phyloP scores from a whole-genome alignment of 2,113 vertebrate genomes.

The Nyctibius bracteatus region DNA sequence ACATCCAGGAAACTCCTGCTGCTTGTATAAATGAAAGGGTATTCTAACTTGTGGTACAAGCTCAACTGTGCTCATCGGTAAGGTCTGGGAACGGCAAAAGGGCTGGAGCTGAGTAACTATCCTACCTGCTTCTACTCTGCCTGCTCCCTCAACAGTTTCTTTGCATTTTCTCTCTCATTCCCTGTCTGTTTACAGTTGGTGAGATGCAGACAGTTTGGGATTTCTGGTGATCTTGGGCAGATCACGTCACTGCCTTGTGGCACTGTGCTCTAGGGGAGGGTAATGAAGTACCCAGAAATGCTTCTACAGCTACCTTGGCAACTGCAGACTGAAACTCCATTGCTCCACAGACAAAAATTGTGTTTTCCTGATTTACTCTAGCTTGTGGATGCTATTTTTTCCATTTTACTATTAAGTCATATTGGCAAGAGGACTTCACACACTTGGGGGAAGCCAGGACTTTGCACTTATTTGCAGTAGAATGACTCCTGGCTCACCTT shows the following conservation, averaged over 20 bases:
- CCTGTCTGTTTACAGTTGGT: not conserved
- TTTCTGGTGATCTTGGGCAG: not conserved
- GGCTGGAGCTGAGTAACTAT: not conserved
- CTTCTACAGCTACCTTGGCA: not conserved
- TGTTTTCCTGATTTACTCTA: not conserved
- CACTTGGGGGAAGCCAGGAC: not conserved
- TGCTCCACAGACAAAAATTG: not conserved
- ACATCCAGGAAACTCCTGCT: not conserved
- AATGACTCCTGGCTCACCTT: too few relatives aligned
- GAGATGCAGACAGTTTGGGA: too few relatives aligned
- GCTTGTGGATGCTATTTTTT: not conserved
- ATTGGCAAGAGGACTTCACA: not conserved
- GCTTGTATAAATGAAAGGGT: not conserved
- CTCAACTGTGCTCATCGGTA: not conserved
- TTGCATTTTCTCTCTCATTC: not conserved
- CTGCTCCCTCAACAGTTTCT: not conserved
- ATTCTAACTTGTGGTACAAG: rapidly evolving
- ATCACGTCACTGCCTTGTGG: not conserved
- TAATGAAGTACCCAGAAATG: not conserved
- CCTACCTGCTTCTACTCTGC: not conserved
- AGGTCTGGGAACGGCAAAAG: not conserved
- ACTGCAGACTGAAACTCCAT: not conserved
- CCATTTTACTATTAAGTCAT: not conserved
- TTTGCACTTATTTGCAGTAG: not conserved
- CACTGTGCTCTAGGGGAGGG: not conserved